These are phyloP conservation scores for Pseudachorutes palmiensis DNA, from an alignment of 1,140 invertebrate genomes.

Conservation along the genomic window DNA sequence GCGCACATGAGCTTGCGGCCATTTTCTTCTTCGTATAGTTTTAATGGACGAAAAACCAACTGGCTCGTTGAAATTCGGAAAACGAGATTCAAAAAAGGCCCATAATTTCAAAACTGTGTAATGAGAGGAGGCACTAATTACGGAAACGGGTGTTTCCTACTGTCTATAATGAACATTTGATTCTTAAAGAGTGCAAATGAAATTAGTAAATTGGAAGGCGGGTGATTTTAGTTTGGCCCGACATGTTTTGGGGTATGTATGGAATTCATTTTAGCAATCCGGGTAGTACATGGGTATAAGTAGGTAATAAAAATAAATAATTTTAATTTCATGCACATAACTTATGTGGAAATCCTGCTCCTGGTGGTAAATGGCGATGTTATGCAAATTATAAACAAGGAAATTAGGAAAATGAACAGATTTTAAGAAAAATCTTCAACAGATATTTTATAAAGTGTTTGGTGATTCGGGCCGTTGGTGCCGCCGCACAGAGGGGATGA, in stretches of 20 bases:
- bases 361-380: not conserved
- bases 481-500: not conserved
- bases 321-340: constrained; percentile 11
- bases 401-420: constrained; percentile 4
- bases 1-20: not conserved
- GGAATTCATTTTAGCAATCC: too few relatives aligned
- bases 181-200: not conserved
- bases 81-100: not conserved
- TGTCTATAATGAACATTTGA: not conserved
- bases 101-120: not conserved
- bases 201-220: too few relatives aligned
- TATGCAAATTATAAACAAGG: constrained; percentile 13
- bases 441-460: not conserved
- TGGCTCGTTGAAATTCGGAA: too few relatives aligned
- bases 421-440: not conserved
- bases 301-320: constrained; percentile 10
- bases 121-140: constrained; percentile 4
- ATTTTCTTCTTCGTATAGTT: not conserved
- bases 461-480: not conserved
- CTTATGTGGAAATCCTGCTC: not conserved
- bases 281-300: too few relatives aligned
- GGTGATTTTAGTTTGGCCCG: not conserved
- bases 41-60: too few relatives aligned
- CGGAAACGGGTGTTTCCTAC: not conserved
- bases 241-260: not conserved